Percentiles rank a stretch among this genome's conserved stretches.
Conservation (phyloP, 2,797 vertebrate species). For the Sebastolobus alascanus region DNA sequence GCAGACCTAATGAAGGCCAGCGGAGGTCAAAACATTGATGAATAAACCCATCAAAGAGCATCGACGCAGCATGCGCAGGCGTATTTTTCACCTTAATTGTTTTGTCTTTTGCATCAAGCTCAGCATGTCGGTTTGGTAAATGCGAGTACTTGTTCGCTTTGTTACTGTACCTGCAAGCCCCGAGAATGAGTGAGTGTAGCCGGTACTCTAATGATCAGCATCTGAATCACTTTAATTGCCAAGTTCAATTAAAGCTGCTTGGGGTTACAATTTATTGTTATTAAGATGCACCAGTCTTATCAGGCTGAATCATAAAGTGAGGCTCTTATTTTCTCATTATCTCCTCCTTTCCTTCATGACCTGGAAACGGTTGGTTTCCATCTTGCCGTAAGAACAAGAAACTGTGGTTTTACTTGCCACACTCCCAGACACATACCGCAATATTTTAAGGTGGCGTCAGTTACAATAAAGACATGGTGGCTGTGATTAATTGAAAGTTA, state of each 20-base stretch:
- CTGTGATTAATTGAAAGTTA: not conserved
- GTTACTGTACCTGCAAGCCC: conserved; percentile 13
- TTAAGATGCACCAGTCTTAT: conserved; percentile 39
- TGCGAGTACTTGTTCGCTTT: not conserved
- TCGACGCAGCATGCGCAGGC: not conserved
- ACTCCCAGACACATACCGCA: not conserved
- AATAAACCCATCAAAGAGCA: conserved; percentile 35
- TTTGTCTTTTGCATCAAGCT: conserved; percentile 46
- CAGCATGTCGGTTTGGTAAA: not conserved
- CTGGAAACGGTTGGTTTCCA: conserved; percentile 29
- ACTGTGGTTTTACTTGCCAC: not conserved
- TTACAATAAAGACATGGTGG: not conserved
- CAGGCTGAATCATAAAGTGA: conserved; percentile 45
- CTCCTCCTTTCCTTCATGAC: conserved; percentile 19
- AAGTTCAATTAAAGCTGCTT: conserved; percentile 55
- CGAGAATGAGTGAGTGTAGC: conserved; percentile 30
- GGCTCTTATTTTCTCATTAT: conserved; percentile 47
- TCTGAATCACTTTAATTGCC: conserved; percentile 60
- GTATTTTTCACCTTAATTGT: conserved; percentile 44
- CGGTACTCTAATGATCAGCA: conserved; percentile 43
- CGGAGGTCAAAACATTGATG: conserved; percentile 28
- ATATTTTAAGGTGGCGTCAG: not conserved
- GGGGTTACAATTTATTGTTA: conserved; percentile 46
- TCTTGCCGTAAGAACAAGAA: conserved; percentile 13
- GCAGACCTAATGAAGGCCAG: conserved; percentile 28